Evolutionary conservation across 2,888 invertebrate genomes (phyloP), one percentile per base, ranked within the genome.

Genomic region (Diarsia dahlii): DNA sequence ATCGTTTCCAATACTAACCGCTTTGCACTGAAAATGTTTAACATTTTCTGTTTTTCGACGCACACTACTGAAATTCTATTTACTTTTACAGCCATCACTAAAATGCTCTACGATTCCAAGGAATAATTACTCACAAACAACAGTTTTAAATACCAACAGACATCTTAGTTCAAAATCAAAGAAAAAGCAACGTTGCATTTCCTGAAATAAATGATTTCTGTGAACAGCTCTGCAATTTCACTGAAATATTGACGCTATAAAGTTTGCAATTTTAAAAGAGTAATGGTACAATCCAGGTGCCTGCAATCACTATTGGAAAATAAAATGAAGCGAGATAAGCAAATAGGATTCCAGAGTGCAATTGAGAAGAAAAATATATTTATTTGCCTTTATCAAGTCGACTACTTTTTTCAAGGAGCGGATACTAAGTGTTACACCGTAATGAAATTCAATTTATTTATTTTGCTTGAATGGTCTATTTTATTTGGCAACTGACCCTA

Each of bases 211-310:
- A 89, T 91, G 86, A 91, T 92, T 91, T 90, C 87, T 87, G 89
- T 86, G 90, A 91, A 92, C 90, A 90, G 90, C 87, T 90, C 88
- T 85, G 90, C 92, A 90, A 90, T 93, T 92, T 89, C 83, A 91
- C 84, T 94, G 93, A 94, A 93, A 94, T 93, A 94, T 94, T 91
- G 92, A 92, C 79, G 92, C 92, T 90, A 92, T 94, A 94, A 93
- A 93, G 90, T 92, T 91, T 91, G 92, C 94, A 93, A 93, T 94
- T 94, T 94, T 92, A 93, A 92, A 93, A 93, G 94, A 94, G 92
- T 93, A 92, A 94, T 94, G 91, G 93, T 88, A 80, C 89, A 92
- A 87, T 93, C 92, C 94, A 94, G 94, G 93, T 94, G 94, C 88
- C 89, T 89, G 89, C 92, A 93, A 93, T 93, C 93, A 93, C 93